Evolutionary conservation across 2,797 vertebrate genomes (phyloP).

Genomic region (Buphagus erythrorhynchus): DNA sequence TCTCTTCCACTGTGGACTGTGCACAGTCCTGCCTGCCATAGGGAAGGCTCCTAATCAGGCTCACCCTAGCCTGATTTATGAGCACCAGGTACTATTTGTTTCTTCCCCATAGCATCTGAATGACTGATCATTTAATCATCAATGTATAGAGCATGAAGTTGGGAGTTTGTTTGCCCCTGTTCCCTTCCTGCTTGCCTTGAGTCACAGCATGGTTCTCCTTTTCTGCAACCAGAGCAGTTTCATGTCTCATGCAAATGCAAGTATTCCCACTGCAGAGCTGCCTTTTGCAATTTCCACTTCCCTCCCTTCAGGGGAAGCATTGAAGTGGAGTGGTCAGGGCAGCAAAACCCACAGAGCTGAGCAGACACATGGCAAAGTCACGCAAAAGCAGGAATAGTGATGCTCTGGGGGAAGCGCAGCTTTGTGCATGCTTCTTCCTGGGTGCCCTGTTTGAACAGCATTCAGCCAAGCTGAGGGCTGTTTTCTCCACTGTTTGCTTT

Average conservation of each 20-base stretch:
- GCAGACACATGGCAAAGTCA: neutral
- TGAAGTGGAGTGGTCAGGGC: neutral
- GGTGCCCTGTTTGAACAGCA: neutral
- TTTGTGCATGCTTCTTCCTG: neutral
- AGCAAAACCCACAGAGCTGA: neutral
- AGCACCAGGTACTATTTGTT: neutral
- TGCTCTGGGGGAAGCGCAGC: neutral
- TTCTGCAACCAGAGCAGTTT: neutral
- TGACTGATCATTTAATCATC: neutral
- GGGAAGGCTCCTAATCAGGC: neutral
- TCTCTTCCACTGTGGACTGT: neutral
- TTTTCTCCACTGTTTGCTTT: neutral
- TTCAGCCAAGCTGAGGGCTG: neutral
- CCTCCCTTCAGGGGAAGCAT: neutral
- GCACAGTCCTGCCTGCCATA: neutral
- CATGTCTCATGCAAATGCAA: neutral
- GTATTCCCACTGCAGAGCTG: neutral
- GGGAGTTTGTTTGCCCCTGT: neutral
- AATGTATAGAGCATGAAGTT: fast-evolving
- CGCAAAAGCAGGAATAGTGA: neutral
- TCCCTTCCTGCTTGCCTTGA: neutral
- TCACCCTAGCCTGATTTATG: neutral
- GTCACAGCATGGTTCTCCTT: neutral
- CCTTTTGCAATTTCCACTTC: slow-evolving; percentile 34
- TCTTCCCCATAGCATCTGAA: neutral